These are phyloP conservation scores for Trichogramma evanescens DNA, from an alignment of 2,888 invertebrate species.

Conservation along the genomic window DNA sequence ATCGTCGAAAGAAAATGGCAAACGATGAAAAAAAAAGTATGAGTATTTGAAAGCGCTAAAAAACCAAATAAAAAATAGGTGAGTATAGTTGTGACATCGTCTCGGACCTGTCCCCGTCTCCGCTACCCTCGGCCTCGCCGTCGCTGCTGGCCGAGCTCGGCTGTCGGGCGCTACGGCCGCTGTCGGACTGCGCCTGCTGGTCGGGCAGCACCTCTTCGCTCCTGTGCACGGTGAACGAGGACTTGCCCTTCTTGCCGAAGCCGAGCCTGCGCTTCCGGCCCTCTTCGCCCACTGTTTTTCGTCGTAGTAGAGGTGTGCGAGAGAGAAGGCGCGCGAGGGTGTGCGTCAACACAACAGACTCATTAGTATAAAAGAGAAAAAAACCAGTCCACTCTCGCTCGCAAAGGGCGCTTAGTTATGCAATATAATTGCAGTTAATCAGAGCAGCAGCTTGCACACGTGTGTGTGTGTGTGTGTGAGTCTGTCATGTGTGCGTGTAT, in stretches of 20 bases:
- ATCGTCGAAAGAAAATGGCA: too few species aligned
- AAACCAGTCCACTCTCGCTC: too few species aligned
- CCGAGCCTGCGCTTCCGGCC: slow-evolving; percentile 91
- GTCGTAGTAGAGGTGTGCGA: too few species aligned
- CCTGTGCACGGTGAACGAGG: slow-evolving; percentile 94
- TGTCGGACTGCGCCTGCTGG: slow-evolving; percentile 44
- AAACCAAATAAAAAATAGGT: neutral
- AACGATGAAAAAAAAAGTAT: too few species aligned
- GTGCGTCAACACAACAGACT: too few species aligned
- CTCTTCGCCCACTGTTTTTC: slow-evolving; percentile 49
- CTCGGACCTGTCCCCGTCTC: slow-evolving; percentile 77
- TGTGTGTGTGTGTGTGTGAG: too few species aligned
- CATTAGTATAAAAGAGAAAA: too few species aligned
- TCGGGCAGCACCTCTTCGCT: slow-evolving; percentile 95
- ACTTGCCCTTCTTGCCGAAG: slow-evolving; percentile 91
- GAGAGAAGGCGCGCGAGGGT: too few species aligned
- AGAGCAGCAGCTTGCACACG: too few species aligned
- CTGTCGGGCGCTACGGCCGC: slow-evolving; percentile 55
- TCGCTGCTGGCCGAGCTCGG: slow-evolving; percentile 92
- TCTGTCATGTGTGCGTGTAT: too few species aligned
- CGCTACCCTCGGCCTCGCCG: slow-evolving; percentile 75
- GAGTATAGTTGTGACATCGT: neutral
- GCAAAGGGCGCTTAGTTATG: too few species aligned
- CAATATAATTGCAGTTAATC: too few species aligned
- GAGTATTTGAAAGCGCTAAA: neutral